These are phyloP conservation scores for Antheraea mylitta DNA, from an alignment of 1,140 invertebrate genomes.

Conservation along the genomic window DNA sequence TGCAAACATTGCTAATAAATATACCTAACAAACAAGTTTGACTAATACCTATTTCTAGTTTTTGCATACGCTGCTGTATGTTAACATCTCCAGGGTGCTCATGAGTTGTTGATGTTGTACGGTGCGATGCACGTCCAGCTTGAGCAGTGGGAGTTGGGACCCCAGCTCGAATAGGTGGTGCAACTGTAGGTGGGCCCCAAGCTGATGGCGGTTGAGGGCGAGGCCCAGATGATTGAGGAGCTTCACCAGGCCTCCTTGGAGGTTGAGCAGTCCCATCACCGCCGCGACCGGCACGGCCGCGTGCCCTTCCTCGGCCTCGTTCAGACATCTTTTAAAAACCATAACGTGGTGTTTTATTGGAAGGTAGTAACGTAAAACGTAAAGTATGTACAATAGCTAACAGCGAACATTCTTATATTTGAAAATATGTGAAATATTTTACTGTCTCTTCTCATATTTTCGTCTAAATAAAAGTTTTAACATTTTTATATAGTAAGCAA, in stretches of 20 bases:
- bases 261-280: constrained; percentile 29
- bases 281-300: constrained; percentile 50
- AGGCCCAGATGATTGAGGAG: constrained; percentile 33
- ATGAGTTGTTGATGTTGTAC: constrained; percentile 42
- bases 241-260: constrained; percentile 49
- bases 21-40: too few species aligned
- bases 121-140: constrained; percentile 52
- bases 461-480: too few species aligned
- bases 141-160: constrained; percentile 39
- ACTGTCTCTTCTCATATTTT: too few species aligned
- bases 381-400: too few species aligned
- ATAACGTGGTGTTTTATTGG: too few species aligned
- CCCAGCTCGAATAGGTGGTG: constrained; percentile 52
- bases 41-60: constrained; percentile 47
- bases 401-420: too few species aligned
- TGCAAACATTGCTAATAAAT: too few species aligned
- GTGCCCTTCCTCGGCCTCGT: constrained; percentile 43
- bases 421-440: too few species aligned
- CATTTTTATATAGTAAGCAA: too few species aligned
- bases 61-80: constrained; percentile 56
- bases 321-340: constrained; percentile 41
- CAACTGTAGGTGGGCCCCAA: constrained; percentile 49
- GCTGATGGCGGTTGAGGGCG: constrained; percentile 57
- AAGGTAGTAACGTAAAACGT: too few species aligned
- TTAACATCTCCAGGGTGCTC: constrained; percentile 67